Percentiles rank a stretch among this genome's conserved stretches.
Evolutionary conservation across 2,888 invertebrate species (phyloP).

Genomic region (Cryptocheilus praepositus): DNA sequence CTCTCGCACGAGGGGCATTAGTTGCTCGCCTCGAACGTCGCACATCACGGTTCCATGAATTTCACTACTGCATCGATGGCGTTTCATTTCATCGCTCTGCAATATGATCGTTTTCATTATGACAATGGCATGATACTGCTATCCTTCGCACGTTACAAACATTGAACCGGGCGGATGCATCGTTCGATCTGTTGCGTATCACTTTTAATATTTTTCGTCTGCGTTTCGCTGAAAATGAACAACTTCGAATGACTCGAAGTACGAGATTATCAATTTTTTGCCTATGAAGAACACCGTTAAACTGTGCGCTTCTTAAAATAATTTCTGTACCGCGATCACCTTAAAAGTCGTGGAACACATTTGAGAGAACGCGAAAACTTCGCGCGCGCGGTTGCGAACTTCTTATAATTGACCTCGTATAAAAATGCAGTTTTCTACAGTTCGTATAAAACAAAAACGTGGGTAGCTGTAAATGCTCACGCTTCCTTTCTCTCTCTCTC

Average conservation of each 20-base stretch:
- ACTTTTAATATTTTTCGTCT: not conserved
- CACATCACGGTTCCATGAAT: not conserved
- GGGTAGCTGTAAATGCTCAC: too few species aligned
- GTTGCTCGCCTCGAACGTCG: not conserved
- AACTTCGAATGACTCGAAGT: not conserved
- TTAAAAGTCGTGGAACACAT: too few species aligned
- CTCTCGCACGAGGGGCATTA: not conserved
- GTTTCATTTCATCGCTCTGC: slow-evolving; percentile 6
- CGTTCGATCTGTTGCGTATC: not conserved
- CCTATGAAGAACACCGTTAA: not conserved
- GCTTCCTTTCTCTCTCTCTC: slow-evolving; percentile 25
- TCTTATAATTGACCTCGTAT: too few species aligned
- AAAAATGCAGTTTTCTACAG: too few species aligned
- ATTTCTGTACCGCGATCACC: too few species aligned
- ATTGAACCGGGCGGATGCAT: not conserved
- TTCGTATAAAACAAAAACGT: too few species aligned
- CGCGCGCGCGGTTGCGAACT: too few species aligned
- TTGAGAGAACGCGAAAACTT: too few species aligned
- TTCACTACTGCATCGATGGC: not conserved
- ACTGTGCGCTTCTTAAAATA: not conserved
- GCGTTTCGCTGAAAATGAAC: not conserved
- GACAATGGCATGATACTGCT: slow-evolving; percentile 61
- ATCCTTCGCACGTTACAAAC: slow-evolving; percentile 10
- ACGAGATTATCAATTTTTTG: not conserved
- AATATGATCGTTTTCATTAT: slow-evolving; percentile 49